Base-by-base conservation (phyloP, 2,797 vertebrate species). In the Adrianichthys oophorus region DNA sequence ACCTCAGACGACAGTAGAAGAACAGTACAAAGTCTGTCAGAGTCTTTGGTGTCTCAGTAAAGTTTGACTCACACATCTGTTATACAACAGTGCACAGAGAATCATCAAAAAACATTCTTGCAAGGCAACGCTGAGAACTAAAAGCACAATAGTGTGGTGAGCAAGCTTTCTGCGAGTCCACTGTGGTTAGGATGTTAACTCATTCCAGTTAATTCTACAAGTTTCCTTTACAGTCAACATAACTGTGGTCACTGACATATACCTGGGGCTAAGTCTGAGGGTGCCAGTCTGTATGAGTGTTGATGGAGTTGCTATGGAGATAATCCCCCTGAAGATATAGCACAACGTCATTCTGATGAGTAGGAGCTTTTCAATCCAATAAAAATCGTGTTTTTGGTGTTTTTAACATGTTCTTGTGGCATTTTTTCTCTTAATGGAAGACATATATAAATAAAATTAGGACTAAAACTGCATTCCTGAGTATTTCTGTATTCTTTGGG, bases 201-300 rank as follows among this genome's bases (percentile, higher is more conserved):
- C 59, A 43, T 43, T 70, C 67, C 4, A 57, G 72, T 73, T 61
- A 21, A 43, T 64, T 83, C 72, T 73, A 78, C 71, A 66, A 78
- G 77, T 83, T 86, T 85, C 70, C 81, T 68, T 59, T 37, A 56
- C 43, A 71, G 74, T 83, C 75, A 81, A 72, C 74, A 49, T 57
- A 50, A 69, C 72, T 83, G 82, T 76, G 81, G 78, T 67, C 48
- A 52, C 13, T 74, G 77, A 80, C 78, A 64, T 69, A 81, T 80
- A 86, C 81, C 74, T 82, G 78, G 72, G 65, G 71, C 67, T 62
- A 53, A 50, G 59, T 74, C 24, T 55, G 58, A 63, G 72, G 78
- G 77, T 73, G 65, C 62, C 70, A 78, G 32, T 17, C 66, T 83
- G 63, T 17, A 59, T 50, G 56, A 62, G 59, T 85, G 71, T 83